Evolutionary conservation across 1,140 invertebrate genomes (phyloP).

Genomic region (Nephotettix cincticeps): DNA sequence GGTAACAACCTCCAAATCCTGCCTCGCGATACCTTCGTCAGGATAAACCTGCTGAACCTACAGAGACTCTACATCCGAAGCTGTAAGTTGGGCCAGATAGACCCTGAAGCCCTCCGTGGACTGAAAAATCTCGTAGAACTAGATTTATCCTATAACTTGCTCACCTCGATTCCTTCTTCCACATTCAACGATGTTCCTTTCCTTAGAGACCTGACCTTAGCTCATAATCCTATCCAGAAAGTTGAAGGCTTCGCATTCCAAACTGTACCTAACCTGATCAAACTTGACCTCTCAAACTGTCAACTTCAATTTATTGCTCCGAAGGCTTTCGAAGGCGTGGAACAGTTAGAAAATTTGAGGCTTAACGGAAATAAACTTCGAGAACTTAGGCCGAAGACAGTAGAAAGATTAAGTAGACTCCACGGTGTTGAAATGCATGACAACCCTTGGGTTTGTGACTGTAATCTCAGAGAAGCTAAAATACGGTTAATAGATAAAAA

Average conservation of each 20-base stretch:
- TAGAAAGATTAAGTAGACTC: conserved; percentile 69
- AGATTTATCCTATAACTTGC: conserved; percentile 79
- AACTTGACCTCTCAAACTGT: conserved; percentile 81
- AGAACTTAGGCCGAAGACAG: conserved; percentile 67
- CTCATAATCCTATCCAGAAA: conserved; percentile 78
- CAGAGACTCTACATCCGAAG: conserved; percentile 80
- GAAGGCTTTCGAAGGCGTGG: conserved; percentile 75
- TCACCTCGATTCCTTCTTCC: conserved; percentile 72
- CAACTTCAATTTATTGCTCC: conserved; percentile 72
- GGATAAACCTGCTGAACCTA: conserved; percentile 77
- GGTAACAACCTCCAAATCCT: conserved; percentile 82
- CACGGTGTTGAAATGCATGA: conserved; percentile 85
- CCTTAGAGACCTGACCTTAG: conserved; percentile 74
- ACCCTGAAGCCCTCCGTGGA: conserved; percentile 75
- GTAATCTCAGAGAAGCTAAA: conserved; percentile 76
- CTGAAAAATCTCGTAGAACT: conserved; percentile 86
- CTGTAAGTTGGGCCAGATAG: conserved; percentile 82
- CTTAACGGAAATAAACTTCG: conserved; percentile 77
- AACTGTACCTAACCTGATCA: conserved; percentile 72
- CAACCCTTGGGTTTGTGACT: conserved; percentile 91
- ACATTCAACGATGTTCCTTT: conserved; percentile 76
- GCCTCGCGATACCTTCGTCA: conserved; percentile 74
- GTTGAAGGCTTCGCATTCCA: conserved; percentile 74
- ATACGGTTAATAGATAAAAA: conserved; percentile 82
- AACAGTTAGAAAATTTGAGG: conserved; percentile 75